Conservation (phyloP, 2,113 vertebrate species). For the Paralichthys olivaceus region DNA sequence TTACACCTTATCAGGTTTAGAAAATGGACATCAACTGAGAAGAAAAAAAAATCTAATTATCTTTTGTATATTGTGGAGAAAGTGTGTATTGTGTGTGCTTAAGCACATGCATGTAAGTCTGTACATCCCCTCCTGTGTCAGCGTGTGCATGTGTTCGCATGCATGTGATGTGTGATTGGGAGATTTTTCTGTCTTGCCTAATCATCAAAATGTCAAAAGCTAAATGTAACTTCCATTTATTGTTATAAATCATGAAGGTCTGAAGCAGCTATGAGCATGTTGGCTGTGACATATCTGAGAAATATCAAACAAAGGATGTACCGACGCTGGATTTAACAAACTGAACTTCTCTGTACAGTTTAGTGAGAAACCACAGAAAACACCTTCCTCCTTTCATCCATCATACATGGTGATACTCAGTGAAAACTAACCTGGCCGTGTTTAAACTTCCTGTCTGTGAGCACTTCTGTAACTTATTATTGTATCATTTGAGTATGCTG, state of each 20-base stretch:
- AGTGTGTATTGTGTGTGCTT: slow-evolving; percentile 10
- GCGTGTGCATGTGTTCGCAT: slow-evolving; percentile 64
- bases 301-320: neutral
- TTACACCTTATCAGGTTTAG: slow-evolving; percentile 11
- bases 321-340: neutral
- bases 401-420: neutral
- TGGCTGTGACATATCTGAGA: slow-evolving; percentile 30
- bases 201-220: slow-evolving; percentile 36
- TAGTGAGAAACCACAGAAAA: slow-evolving; percentile 4
- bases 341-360: slow-evolving; percentile 15
- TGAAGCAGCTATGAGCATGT: slow-evolving; percentile 56
- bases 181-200: slow-evolving; percentile 18
- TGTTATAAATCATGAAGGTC: neutral
- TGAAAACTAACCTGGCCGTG: slow-evolving; percentile 2
- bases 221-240: slow-evolving; percentile 10
- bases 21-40: neutral
- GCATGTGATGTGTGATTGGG: slow-evolving; percentile 39
- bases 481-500: slow-evolving; percentile 49
- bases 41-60: slow-evolving; percentile 14
- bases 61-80: slow-evolving; percentile 59
- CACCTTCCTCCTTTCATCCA: neutral
- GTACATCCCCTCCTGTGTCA: slow-evolving; percentile 47
- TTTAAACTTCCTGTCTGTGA: slow-evolving; percentile 19
- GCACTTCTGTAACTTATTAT: slow-evolving; percentile 35
- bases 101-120: slow-evolving; percentile 43